Conservation (phyloP, 2,888 invertebrate genomes). For the Coremacera marginata region DNA sequence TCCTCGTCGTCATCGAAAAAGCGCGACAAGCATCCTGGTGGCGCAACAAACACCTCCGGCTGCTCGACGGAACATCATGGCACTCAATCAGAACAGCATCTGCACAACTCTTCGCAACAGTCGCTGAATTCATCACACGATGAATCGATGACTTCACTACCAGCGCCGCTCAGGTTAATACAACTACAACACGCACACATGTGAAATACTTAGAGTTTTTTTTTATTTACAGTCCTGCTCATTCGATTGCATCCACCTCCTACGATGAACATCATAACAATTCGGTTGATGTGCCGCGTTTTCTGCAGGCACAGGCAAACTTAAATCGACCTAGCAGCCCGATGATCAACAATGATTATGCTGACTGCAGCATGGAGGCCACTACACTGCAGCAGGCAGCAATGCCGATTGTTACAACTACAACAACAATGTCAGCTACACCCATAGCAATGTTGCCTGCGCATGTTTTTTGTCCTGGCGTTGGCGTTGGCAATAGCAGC, state of each 20-base stretch:
- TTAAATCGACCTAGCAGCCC: constrained; percentile 52
- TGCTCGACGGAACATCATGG: constrained; percentile 16
- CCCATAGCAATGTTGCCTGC: constrained; percentile 17
- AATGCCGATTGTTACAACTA: neutral
- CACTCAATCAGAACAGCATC: constrained; percentile 51
- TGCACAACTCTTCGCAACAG: constrained; percentile 61
- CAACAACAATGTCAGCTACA: neutral
- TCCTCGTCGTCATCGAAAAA: constrained; percentile 60
- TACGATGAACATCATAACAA: constrained; percentile 71
- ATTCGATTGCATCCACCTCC: constrained; percentile 79
- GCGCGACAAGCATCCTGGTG: constrained; percentile 68
- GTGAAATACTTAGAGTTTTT: too few relatives aligned
- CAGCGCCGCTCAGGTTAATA: constrained; percentile 66
- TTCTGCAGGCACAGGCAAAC: constrained; percentile 65
- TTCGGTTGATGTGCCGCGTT: constrained; percentile 64
- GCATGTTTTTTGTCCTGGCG: constrained; percentile 7
- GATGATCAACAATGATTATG: constrained; percentile 46
- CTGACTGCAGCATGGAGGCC: constrained; percentile 46
- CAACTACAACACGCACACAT: neutral
- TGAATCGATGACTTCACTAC: constrained; percentile 66
- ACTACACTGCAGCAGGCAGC: constrained; percentile 26
- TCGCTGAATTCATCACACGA: constrained; percentile 68
- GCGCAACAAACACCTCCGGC: constrained; percentile 34
- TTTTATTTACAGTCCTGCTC: constrained; percentile 74
- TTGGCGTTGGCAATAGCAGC: neutral